A percentile compares a stretch with the other conserved stretches of the same genome.
phyloP scores from a whole-genome alignment of 1,140 invertebrate genomes.

The Argopecten irradians region DNA sequence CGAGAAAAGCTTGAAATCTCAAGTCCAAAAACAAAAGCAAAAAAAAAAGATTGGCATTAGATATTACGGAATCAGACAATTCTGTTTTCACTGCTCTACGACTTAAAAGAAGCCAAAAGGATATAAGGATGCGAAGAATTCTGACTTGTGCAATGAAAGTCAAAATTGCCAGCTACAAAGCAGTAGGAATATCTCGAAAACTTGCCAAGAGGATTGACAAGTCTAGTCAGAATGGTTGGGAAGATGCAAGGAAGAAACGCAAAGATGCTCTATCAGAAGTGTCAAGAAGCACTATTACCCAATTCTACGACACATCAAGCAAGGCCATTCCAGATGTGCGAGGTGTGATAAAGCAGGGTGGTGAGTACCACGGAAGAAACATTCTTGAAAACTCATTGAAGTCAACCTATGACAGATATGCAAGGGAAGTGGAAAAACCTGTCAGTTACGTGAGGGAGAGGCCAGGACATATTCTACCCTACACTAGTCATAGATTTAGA shows the following conservation, averaged over 20 bases:
- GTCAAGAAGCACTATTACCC: background rate
- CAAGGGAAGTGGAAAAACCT: background rate
- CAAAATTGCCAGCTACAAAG: slow-evolving; percentile 29
- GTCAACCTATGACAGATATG: slow-evolving; percentile 10
- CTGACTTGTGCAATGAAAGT: slow-evolving; percentile 19
- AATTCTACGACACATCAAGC: background rate
- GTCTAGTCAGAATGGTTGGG: background rate
- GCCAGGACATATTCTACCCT: background rate
- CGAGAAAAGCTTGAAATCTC: background rate
- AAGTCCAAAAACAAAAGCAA: slow-evolving; percentile 8
- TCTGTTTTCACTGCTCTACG: background rate
- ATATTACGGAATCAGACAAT: background rate
- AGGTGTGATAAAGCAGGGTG: background rate
- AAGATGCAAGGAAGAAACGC: background rate
- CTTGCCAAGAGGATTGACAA: background rate
- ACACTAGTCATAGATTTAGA: slow-evolving; percentile 25
- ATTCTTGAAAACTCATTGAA: background rate
- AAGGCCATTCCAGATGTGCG: background rate
- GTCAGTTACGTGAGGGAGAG: background rate
- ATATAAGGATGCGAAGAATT: background rate
- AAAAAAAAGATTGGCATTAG: slow-evolving; percentile 28
- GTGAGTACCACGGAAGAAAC: background rate
- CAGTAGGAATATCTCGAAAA: slow-evolving; percentile 31
- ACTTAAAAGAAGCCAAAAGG: slow-evolving; percentile 18
- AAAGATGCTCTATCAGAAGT: background rate